phyloP scores from a whole-genome alignment of 2,888 invertebrate species.

The Allophyes oxyacanthae region DNA sequence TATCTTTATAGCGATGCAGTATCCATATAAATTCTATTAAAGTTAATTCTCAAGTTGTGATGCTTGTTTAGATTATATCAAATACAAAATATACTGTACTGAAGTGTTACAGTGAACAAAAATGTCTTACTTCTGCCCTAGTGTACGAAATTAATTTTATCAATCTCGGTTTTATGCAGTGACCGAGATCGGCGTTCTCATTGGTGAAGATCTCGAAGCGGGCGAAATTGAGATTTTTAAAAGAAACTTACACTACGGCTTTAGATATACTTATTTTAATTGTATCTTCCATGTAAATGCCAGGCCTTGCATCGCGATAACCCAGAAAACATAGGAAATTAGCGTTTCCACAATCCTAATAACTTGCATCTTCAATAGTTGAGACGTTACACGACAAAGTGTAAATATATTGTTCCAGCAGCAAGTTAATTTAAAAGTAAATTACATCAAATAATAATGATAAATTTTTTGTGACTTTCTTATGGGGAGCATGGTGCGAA shows the following conservation, averaged over 20 bases:
- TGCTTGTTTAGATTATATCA: constrained; percentile 37
- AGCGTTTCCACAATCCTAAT: background rate
- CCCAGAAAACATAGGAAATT: too few species aligned
- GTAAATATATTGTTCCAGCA: background rate
- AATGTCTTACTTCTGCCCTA: too few species aligned
- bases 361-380: background rate
- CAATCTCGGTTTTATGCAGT: too few species aligned
- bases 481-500: constrained; percentile 59
- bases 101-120: background rate
- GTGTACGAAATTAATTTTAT: too few species aligned
- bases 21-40: constrained; percentile 71
- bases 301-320: too few species aligned
- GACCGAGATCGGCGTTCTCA: too few species aligned
- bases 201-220: too few species aligned
- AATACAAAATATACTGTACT: constrained; percentile 5
- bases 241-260: too few species aligned
- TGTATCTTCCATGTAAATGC: too few species aligned
- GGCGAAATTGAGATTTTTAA: too few species aligned
- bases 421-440: background rate
- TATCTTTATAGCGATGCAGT: constrained; percentile 79
- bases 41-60: constrained; percentile 61
- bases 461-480: constrained; percentile 23
- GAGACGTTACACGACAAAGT: background rate
- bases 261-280: too few species aligned
- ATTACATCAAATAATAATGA: constrained; percentile 1